A percentile compares a stretch with the other conserved stretches of the same genome.
Evolutionary conservation across 2,888 invertebrate species (phyloP).

Genomic region (Barypeithes pellucidus): DNA sequence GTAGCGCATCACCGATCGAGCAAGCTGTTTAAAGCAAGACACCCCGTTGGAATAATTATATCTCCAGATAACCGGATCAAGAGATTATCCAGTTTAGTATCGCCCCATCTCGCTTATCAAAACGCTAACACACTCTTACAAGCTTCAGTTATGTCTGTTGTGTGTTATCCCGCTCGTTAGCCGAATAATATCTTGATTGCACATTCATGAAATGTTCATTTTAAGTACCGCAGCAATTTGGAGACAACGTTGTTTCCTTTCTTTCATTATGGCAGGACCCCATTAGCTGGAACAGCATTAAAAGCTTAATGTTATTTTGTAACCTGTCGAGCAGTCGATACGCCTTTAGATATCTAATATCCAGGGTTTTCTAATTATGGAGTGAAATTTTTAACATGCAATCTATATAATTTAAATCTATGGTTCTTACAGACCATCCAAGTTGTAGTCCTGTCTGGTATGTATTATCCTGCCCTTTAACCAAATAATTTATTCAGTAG

Average conservation of each 20-base stretch:
- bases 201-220: slow-evolving; percentile 57
- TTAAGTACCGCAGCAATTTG: slow-evolving; percentile 42
- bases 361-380: no score
- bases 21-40: slow-evolving; percentile 72
- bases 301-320: slow-evolving; percentile 1
- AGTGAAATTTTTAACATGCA: no score
- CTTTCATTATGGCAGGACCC: slow-evolving; percentile 30
- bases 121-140: slow-evolving; percentile 67
- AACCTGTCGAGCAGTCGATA: neutral
- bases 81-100: slow-evolving; percentile 71
- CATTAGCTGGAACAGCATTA: slow-evolving; percentile 26
- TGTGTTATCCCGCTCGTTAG: slow-evolving; percentile 59
- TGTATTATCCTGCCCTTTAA: no score
- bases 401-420: no score
- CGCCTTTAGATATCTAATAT: neutral
- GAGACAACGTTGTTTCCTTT: slow-evolving; percentile 14
- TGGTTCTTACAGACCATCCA: no score
- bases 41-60: slow-evolving; percentile 72
- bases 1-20: slow-evolving; percentile 63
- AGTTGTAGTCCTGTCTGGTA: no score
- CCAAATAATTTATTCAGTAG: no score
- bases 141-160: slow-evolving; percentile 62
- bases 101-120: slow-evolving; percentile 68
- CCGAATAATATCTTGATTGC: slow-evolving; percentile 65
- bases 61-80: slow-evolving; percentile 71